Conservation (phyloP, 2,888 invertebrate species). For the Andrena hattorfiana region DNA sequence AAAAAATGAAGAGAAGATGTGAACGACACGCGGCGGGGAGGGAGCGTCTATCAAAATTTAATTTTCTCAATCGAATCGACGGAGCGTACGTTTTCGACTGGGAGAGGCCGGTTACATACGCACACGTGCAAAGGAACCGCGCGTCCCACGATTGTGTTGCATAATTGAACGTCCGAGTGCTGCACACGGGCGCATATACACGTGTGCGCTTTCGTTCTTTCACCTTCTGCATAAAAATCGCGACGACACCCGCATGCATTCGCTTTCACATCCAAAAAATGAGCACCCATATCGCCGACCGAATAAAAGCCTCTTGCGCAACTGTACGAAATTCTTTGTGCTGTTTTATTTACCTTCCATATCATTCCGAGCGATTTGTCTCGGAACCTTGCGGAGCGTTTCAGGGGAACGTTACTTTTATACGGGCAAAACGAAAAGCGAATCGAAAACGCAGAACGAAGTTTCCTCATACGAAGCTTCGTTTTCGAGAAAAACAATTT, state of each 20-base stretch:
- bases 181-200: conserved; percentile 1
- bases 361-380: neutral
- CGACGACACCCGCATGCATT: conserved; percentile 56
- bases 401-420: neutral
- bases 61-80: conserved; percentile 3
- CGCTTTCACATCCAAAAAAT: conserved; percentile 61
- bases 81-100: neutral
- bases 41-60: neutral
- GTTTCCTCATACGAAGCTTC: no score
- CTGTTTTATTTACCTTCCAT: conserved; percentile 13
- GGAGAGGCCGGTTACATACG: neutral
- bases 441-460: neutral
- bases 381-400: neutral
- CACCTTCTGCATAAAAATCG: conserved; percentile 59
- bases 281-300: conserved; percentile 47
- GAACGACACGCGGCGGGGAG: neutral
- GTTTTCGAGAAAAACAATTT: no score
- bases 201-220: conserved; percentile 49
- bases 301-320: conserved; percentile 51
- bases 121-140: neutral
- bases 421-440: neutral
- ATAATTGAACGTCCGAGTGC: conserved; percentile 42
- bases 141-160: conserved; percentile 36
- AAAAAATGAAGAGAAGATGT: neutral
- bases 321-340: conserved; percentile 38